Percentiles rank a stretch among this genome's conserved stretches.
Conservation (phyloP, 2,888 invertebrate species). For the Megalurothrips usitatus region DNA sequence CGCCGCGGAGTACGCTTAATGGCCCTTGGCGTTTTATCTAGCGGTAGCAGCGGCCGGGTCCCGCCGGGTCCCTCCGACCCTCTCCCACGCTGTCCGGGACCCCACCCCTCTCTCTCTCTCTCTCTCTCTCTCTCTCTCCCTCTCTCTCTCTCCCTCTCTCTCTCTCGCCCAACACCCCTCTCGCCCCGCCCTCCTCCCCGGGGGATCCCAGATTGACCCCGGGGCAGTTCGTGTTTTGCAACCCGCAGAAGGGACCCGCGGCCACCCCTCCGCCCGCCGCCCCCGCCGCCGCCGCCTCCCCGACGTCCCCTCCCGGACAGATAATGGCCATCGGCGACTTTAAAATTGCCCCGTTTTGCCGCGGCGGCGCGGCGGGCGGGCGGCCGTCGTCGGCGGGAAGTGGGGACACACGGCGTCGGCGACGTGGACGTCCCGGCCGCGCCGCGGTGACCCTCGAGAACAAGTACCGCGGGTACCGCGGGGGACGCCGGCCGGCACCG, state of each 20-base stretch:
- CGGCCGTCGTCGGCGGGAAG: conserved; percentile 33
- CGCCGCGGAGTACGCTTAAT: conserved; percentile 21
- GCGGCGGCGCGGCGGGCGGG: background rate
- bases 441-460: no score
- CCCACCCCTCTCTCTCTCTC: no score
- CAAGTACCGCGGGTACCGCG: no score
- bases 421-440: background rate
- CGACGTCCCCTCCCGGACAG: background rate
- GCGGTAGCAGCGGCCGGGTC: conserved; percentile 21
- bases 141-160: no score
- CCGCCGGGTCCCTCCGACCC: conserved; percentile 28
- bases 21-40: conserved; percentile 26
- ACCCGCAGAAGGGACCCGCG: background rate
- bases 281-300: background rate
- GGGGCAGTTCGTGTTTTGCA: conserved; percentile 27
- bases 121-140: no score
- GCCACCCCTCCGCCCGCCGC: background rate
- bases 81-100: conserved; percentile 21
- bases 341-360: conserved; percentile 8
- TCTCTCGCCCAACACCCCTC: no score
- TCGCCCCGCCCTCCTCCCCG: background rate
- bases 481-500: background rate
- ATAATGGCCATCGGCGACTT: conserved; percentile 16
- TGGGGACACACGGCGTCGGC: background rate
- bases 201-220: conserved; percentile 36